Percentiles rank a stretch among this genome's conserved stretches.
Conservation (phyloP, 2,888 invertebrate species). For the Buathra laborator region DNA sequence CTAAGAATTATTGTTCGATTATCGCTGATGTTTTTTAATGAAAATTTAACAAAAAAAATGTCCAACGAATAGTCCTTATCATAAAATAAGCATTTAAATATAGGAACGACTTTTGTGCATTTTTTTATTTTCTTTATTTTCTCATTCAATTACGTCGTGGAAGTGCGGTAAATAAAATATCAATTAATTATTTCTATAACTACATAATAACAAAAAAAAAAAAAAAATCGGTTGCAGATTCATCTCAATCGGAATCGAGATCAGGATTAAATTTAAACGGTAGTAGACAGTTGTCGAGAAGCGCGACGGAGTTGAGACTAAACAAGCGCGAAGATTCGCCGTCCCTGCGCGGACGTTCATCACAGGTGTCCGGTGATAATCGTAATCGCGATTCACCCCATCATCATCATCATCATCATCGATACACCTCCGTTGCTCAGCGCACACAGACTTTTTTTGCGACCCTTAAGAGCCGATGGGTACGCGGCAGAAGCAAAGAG, state of each 20-base stretch:
- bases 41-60: too few species aligned
- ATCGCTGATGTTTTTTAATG: too few species aligned
- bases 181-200: too few species aligned
- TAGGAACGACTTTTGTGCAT: too few species aligned
- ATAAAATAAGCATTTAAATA: too few species aligned
- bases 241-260: conserved; percentile 77
- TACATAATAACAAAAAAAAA: background rate
- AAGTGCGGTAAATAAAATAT: too few species aligned
- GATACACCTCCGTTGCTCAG: conserved; percentile 90
- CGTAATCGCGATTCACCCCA: conserved; percentile 72
- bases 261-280: conserved; percentile 82
- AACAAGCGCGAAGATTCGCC: conserved; percentile 87
- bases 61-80: too few species aligned
- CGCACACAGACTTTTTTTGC: conserved; percentile 94
- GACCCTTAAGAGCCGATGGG: conserved; percentile 93
- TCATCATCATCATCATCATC: conserved; percentile 86
- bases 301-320: conserved; percentile 90
- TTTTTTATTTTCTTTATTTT: too few species aligned
- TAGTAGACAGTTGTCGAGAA: conserved; percentile 91
- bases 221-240: conserved; percentile 60
- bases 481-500: conserved; percentile 91
- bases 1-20: too few species aligned
- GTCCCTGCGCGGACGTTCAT: conserved; percentile 82
- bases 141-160: too few species aligned
- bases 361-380: conserved; percentile 68